Evolutionary conservation across 2,888 invertebrate species (phyloP), one percentile per base, ranked within the genome.

Genomic region (Microdon myrmicae): DNA sequence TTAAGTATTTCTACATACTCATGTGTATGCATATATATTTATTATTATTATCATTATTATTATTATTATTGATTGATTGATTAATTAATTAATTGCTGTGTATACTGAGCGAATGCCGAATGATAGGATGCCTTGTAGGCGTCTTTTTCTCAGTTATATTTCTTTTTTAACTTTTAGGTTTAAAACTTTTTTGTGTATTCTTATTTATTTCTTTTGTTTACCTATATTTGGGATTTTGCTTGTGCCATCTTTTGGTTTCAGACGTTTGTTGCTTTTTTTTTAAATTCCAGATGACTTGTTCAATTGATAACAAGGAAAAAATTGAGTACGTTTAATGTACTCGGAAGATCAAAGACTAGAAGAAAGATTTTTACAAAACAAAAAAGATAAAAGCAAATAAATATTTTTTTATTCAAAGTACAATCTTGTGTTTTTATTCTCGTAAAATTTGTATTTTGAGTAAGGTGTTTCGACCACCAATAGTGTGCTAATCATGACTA

Each of bases 261-360:
- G 45, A 39, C 16, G 7, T 49, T 56, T 61, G 56, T 64, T 37
- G n/a, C n/a, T n/a, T n/a, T n/a, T n/a, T n/a, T n/a, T n/a, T n/a
- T n/a, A n/a, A n/a, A 64, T 64, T 64, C 64, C 64, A 64, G 64
- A 64, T 64, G 64, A 47, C 64, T 64, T 64, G 64, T 64, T 64
- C 37, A 28, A 20, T 34, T 64, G 51, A 53, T 58, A 58, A 58
- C 64, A 64, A 64, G 64, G 56, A 43, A 47, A 64, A 64, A 58
- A n/a, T 13, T 37, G 58, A 53, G 64, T 53, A 43, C 64, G 58
- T 64, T 64, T 53, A 19, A 34, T 43, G 64, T 64, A 51, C 64
- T 58, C 43, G n/a, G n/a, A n/a, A n/a, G n/a, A 37, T 29, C 13
- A 35, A 31, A 44, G 7, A 43, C n/a, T n/a, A n/a, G n/a, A n/a